Conservation (phyloP, 2,113 vertebrate species). For the Phocoena phocoena region DNA sequence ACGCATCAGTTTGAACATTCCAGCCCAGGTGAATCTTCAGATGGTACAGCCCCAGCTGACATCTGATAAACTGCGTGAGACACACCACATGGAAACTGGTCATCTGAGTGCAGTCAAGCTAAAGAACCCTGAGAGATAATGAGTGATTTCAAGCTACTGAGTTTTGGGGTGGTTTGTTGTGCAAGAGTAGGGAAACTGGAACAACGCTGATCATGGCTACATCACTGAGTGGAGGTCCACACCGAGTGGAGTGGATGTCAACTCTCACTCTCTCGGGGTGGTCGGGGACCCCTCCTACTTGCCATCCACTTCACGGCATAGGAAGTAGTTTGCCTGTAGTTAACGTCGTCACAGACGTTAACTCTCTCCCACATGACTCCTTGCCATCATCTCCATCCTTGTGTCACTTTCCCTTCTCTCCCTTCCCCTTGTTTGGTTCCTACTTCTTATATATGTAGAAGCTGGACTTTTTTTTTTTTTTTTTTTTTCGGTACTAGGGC, state of each 20-base stretch:
- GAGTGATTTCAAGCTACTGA: background rate
- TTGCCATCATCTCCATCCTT: background rate
- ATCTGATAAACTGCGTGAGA: background rate
- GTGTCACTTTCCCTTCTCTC: background rate
- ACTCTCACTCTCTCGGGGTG: background rate
- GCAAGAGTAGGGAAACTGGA: background rate
- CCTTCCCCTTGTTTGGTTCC: background rate
- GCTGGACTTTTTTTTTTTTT: background rate
- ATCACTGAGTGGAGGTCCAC: background rate
- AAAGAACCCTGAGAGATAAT: background rate
- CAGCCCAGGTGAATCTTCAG: background rate
- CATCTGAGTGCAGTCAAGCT: background rate
- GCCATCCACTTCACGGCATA: background rate
- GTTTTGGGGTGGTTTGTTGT: background rate
- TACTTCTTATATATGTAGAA: background rate
- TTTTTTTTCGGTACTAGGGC: too few relatives aligned
- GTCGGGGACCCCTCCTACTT: background rate
- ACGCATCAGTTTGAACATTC: background rate
- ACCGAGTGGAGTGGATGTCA: background rate
- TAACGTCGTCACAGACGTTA: background rate
- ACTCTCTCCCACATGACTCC: background rate
- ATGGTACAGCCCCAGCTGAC: background rate
- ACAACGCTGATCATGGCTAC: background rate
- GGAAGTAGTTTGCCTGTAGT: background rate
- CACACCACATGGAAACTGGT: background rate